Evolutionary conservation across 2,888 invertebrate species (phyloP), one percentile per base, ranked within the genome.

Genomic region (Colletes collaris): DNA sequence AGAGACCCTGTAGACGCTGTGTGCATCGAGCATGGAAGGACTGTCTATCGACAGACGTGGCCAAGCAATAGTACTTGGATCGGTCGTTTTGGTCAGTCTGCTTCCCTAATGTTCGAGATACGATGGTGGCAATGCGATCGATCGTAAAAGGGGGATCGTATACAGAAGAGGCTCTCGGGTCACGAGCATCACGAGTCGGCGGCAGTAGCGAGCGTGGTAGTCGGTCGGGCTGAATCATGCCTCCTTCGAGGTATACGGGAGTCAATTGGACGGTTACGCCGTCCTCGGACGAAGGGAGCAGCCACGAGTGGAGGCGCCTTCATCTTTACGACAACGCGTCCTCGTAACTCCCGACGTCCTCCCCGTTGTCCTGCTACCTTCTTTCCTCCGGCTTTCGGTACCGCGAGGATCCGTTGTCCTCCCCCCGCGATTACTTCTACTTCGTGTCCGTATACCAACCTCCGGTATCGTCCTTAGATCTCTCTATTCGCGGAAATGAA

Each of bases 171-270:
- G 79, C 78, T 73, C 63, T 80, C 84, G 76, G 90, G 90, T 89
- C 89, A 89, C 89, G 89, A 90, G 87, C 83, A 87, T 85, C 89
- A 88, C 89, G 89, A 89, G 83, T 83, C 82, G 82, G 66, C 82
- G 80, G 84, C 82, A 75, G 81, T 82, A 81, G 84, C 83, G 81
- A 83, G 79, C 79, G 79, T 82, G 79, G 83, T 83, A 81, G 81
- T 84, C 85, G 62, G 52, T 76, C 72, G 59, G 76, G 79, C 79
- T 86, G 87, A 86, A 86, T 83, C 86, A 84, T 88, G 87, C 87
- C 83, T 83, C 83, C 82, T 81, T 66, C 71, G 74, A 72, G 81
- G 82, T 86, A 86, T 86, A 87, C 86, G 76, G 88, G 87, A 88
- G 87, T 88, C 87, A 87, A 88, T 87, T 87, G 87, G 88, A 86